Evolutionary conservation across 2,888 invertebrate species (phyloP).

Genomic region (Lochmaea crataegi): DNA sequence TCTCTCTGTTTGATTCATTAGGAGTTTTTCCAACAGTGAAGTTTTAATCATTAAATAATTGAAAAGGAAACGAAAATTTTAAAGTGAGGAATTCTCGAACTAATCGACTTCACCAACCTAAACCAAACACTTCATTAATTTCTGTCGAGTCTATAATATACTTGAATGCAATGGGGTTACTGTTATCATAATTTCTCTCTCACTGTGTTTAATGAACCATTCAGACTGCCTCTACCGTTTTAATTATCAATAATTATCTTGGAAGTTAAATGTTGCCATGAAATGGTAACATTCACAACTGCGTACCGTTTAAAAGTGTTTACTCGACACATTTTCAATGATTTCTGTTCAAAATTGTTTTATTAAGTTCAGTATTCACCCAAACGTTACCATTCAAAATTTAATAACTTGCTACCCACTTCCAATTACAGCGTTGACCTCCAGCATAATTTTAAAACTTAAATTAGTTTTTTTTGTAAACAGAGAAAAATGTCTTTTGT

Average conservation of each 20-base stretch:
- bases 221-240: conserved; percentile 24
- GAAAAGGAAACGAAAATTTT: conserved; percentile 15
- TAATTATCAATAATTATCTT: conserved; percentile 34
- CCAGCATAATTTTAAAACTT: no score
- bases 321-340: neutral
- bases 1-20: no score
- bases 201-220: conserved; percentile 34
- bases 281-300: conserved; percentile 6
- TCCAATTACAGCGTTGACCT: neutral
- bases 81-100: conserved; percentile 18
- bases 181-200: conserved; percentile 33
- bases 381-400: neutral
- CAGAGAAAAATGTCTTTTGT: no score
- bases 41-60: neutral
- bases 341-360: neutral
- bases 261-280: conserved; percentile 26
- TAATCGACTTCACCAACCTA: conserved; percentile 26
- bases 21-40: no score
- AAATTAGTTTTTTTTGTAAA: no score
- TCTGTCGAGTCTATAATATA: conserved; percentile 29
- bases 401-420: neutral
- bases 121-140: conserved; percentile 33
- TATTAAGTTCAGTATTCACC: neutral
- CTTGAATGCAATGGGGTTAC: conserved; percentile 33
- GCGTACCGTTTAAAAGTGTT: conserved; percentile 2